Base-by-base conservation (phyloP, 2,888 invertebrate genomes). In the Rambutsinella grinnellia region DNA sequence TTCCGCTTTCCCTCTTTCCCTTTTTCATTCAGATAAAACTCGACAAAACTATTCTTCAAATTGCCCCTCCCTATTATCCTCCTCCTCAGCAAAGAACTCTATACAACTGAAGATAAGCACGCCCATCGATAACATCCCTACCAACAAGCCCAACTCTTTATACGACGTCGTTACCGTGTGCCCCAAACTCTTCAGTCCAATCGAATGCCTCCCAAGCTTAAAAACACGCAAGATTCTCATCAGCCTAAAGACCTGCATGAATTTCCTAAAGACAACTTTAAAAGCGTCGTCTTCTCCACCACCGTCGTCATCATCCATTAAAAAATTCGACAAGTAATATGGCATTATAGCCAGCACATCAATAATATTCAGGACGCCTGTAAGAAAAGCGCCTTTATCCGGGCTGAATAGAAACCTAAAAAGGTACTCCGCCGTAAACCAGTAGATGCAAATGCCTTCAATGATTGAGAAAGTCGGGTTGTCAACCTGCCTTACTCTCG, bases 381-480 rank as follows among this genome's bases (percentile, higher is more conserved):
- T 62, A 5, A 88, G 87, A 83, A 89, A 89, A 84, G 88, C 87
- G 87, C 88, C 88, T 83, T 89, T 89, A 84, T 87, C 87, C 28
- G 89, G 89, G 27, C 88, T 87, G 23, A 88, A 87, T 85, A 87
- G 87, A 80, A 89, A 88, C 44, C 89, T 85, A 28, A 89, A 86
- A 44, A 88, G 82, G 85, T 89, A 90, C 84, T 90, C 90, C 44
- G 89, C 81, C 0, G 89, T 89, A 85, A 89, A 89, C 89, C 89
- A 89, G 27, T 87, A 86, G 65, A 89, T 89, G 84, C 89, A 89
- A 36, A 88, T 86, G 2, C 87, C 23, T n/a, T 63, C 49, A n/a
- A 49, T 49, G 13, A 17, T 49, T 15, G 49, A 15, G 13, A 49
- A 49, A n/a, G 13, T 17, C 5, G 19, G 5, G n/a, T 49, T 49